Evolutionary conservation across 2,888 invertebrate species (phyloP), one percentile per base, ranked within the genome.

Genomic region (Epicampocera succincta): DNA sequence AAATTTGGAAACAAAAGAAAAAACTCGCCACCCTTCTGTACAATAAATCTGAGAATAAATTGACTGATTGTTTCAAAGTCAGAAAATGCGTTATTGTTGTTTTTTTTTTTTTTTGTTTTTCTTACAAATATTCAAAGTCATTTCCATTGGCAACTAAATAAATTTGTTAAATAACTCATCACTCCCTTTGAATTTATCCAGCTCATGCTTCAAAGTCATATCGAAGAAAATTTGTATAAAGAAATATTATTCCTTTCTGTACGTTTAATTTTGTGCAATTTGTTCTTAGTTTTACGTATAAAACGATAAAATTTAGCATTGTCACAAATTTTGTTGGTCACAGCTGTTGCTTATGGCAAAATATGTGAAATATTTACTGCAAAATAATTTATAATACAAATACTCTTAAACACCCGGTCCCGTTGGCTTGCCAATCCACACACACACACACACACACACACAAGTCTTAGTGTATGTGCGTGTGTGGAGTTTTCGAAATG

Each of bases 291-390:
- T 58, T 52, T 56, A 40, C 61, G 13, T 21, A 25, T 60, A 44
- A 76, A 81, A 68, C 73, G 81, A 81, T 81, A 73, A 82, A 82
- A 69, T 78, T 81, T 71, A 78, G 74, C 78, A 74, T 66, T 78
- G 82, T 82, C 82, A 82, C 82, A 78, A 82, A 74, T 78, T n/a
- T 82, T 82, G 58, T 72, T 78, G 65, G 78, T 82, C 82, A 71
- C 82, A 82, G 78, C 78, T 82, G 82, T 82, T 78, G 82, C 78
- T 82, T 74, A 69, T 75, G 61, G 78, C 52, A 74, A 78, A 82
- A 74, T 78, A 66, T 81, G 69, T 69, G 60, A 52, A 63, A 46
- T 74, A 77, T 81, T 81, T 81, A 78, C 68, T 68, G 54, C 38
- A 48, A 66, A 68, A 65, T 66, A 72, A 65, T 72, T 78, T 66